These are phyloP conservation scores for Neosalanx taihuensis DNA, from an alignment of 2,797 vertebrate genomes.

Conservation along the genomic window DNA sequence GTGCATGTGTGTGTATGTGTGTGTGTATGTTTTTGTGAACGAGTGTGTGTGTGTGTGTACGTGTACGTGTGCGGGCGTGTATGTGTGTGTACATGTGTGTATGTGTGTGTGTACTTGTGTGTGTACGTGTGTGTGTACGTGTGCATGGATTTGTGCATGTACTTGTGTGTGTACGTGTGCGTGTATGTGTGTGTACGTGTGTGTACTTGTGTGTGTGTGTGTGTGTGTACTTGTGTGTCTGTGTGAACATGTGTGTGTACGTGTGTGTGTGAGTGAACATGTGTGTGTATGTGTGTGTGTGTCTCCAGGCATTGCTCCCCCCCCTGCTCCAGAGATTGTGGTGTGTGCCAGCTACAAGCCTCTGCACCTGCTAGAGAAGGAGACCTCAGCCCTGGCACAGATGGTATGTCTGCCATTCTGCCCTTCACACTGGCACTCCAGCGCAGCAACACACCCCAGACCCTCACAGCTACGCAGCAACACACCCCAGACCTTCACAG, in stretches of 20 bases:
- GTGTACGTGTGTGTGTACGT: too few species aligned
- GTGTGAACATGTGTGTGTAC: neutral
- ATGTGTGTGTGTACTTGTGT: neutral
- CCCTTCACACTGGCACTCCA: neutral
- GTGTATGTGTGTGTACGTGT: too few species aligned
- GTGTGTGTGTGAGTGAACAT: neutral
- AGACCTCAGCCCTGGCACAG: slow-evolving; percentile 68
- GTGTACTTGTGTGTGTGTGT: neutral
- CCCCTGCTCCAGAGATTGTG: slow-evolving; percentile 60
- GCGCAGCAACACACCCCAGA: too few species aligned
- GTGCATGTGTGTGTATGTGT: slow-evolving; percentile 1
- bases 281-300: neutral
- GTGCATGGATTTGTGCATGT: too few species aligned
- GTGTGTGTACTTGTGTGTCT: neutral
- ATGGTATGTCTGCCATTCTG: slow-evolving; percentile 73
- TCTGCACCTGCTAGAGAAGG: slow-evolving; percentile 73
- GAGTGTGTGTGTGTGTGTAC: neutral
- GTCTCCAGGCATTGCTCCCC: slow-evolving; percentile 21
- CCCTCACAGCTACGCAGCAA: neutral
- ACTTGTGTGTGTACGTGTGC: too few species aligned
- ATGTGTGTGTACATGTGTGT: neutral
- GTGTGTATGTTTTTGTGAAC: neutral
- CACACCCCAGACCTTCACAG: neutral
- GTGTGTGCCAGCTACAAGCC: slow-evolving; percentile 73
- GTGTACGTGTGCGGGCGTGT: neutral